Evolutionary conservation across 2,888 invertebrate species (phyloP).

Genomic region (Cynaeus angustus): DNA sequence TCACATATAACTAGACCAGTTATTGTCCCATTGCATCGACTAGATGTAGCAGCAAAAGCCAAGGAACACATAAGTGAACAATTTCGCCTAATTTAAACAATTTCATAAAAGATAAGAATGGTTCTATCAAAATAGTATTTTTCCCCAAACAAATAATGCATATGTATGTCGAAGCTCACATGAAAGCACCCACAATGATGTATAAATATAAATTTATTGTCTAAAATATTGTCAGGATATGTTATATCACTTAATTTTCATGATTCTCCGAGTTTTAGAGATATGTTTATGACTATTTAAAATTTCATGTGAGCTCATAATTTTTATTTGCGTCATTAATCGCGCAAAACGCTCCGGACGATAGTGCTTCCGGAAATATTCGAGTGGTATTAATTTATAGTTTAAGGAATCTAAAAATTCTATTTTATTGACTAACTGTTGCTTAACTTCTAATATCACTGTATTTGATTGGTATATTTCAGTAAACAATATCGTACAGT

Average conservation of each 20-base stretch:
- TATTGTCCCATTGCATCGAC: conserved; percentile 63
- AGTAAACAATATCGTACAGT: conserved; percentile 22
- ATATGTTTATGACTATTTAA: conserved; percentile 46
- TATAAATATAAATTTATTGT: conserved; percentile 64
- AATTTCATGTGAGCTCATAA: conserved; percentile 59
- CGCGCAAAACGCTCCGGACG: conserved; percentile 20
- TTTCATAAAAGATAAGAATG: conserved; percentile 46
- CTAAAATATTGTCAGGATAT: conserved; percentile 66
- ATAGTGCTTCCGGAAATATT: conserved; percentile 24
- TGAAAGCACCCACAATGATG: conserved; percentile 58
- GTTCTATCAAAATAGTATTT: conserved; percentile 59
- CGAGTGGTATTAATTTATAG: conserved; percentile 4
- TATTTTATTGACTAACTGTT: conserved; percentile 26
- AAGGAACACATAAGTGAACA: conserved; percentile 67
- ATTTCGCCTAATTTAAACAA: conserved; percentile 51
- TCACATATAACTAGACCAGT: conserved; percentile 64
- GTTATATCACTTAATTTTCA: conserved; percentile 62
- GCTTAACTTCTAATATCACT: conserved; percentile 42
- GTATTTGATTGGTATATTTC: conserved; percentile 21
- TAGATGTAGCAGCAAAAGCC: conserved; percentile 65
- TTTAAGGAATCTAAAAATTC: conserved; percentile 10
- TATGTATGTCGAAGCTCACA: conserved; percentile 59
- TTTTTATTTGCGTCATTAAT: conserved; percentile 41
- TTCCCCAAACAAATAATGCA: conserved; percentile 52
- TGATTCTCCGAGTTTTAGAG: conserved; percentile 54